Evolutionary conservation across 1,140 invertebrate genomes (phyloP), one percentile per base, ranked within the genome.

Genomic region (Bombus cullumanus): DNA sequence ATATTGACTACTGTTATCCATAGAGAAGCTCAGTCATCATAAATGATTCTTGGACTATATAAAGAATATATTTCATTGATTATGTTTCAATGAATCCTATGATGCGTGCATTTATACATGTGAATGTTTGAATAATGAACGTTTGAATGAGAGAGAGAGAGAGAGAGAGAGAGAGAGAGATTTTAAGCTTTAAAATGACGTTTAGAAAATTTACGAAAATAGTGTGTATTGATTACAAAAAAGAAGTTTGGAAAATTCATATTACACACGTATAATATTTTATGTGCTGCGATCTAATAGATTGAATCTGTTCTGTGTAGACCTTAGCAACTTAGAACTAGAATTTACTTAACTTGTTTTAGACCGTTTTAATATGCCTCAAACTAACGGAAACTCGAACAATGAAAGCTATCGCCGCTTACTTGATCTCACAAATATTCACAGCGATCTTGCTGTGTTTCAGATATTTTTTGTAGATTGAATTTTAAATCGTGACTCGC

Each of bases 401-500:
- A 69, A 77, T 39, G 37, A 57, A 69, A 77, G 34, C 43, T 43
- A 34, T 41, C 34, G 39, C 73, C 34, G 43, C 28, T 69, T 18
- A 39, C 41, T 25, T 28, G 62, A 68, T 76, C 43, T 47, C 28
- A 18, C 25, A 41, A 83, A 31, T 76, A 39, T 76, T 64, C 34
- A 37, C 66, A 15, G 64, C 47, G 53, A 76, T 76, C 66, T n/a
- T n/a, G 73, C 73, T 34, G 22, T n/a, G 39, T 72, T 62, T 72
- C 41, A 71, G 83, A 84, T 84, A 80, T 72, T 84, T 84, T 80
- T 72, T 84, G 39, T 62, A 84, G 83, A 84, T 84, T 78, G 83
- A 84, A 84, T 84, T 84, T 84, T 80, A 84, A 79, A 84, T 84
- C 83, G 76, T 84, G 83, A 84, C 83, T 80, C 64, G 66, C 41